Evolutionary conservation across 2,797 vertebrate genomes (phyloP).

Genomic region (Centropyge bicolor): DNA sequence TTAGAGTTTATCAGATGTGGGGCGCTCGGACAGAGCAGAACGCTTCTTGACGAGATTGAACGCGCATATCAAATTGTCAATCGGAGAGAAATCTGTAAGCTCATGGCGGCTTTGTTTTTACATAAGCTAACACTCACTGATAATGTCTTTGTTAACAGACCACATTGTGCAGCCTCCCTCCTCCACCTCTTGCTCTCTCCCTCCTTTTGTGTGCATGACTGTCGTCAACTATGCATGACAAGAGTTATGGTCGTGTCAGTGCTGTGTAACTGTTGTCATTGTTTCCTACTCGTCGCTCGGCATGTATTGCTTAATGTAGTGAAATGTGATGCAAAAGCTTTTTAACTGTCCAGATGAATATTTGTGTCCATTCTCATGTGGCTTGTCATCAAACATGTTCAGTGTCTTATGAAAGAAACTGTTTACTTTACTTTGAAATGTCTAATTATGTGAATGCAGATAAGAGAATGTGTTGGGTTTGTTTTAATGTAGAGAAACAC

Average conservation of each 20-base stretch:
- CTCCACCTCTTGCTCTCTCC: conserved; percentile 59
- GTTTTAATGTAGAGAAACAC: conserved; percentile 31
- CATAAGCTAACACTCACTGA: conserved; percentile 49
- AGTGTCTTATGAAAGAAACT: conserved; percentile 66
- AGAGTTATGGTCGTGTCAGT: conserved; percentile 59
- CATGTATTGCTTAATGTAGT: conserved; percentile 69
- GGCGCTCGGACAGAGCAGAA: conserved; percentile 49
- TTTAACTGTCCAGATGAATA: conserved; percentile 56
- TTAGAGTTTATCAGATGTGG: conserved; percentile 57
- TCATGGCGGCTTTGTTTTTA: conserved; percentile 51
- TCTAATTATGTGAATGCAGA: conserved; percentile 56
- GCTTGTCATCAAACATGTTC: conserved; percentile 64
- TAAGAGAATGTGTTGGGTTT: conserved; percentile 47
- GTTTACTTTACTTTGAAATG: conserved; percentile 58
- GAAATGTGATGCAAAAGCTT: conserved; percentile 62
- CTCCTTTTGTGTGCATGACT: conserved; percentile 71
- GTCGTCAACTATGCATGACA: conserved; percentile 76
- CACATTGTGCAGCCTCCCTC: conserved; percentile 58
- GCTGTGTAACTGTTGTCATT: conserved; percentile 58
- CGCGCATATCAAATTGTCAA: conserved; percentile 62
- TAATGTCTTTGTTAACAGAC: conserved; percentile 51
- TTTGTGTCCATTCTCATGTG: conserved; percentile 57
- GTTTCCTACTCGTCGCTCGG: conserved; percentile 47
- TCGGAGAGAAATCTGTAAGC: conserved; percentile 53
- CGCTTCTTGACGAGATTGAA: conserved; percentile 46